Conservation (phyloP, 2,888 invertebrate genomes). For the Macaria notata region DNA sequence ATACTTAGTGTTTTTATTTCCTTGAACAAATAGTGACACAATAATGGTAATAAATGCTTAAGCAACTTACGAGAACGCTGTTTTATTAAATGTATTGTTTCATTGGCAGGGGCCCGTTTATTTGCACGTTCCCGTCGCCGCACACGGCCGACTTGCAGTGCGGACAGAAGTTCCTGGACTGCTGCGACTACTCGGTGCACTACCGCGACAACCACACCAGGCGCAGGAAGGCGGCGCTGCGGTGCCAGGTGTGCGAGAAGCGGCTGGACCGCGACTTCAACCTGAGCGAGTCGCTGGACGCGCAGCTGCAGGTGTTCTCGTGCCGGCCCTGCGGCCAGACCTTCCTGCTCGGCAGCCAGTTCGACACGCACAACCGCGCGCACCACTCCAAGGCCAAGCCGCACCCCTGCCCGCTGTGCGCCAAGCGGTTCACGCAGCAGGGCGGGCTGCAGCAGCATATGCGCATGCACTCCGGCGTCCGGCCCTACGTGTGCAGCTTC, state of each 20-base stretch:
- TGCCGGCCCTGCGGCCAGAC: conserved; percentile 62
- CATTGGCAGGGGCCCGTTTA: conserved; percentile 66
- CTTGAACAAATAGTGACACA: too few relatives aligned
- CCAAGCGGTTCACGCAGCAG: conserved; percentile 72
- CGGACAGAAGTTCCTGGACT: conserved; percentile 71
- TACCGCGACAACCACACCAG: conserved; percentile 76
- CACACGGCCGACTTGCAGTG: conserved; percentile 66
- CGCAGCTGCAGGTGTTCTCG: conserved; percentile 49
- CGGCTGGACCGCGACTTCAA: conserved; percentile 61
- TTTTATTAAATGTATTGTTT: too few relatives aligned
- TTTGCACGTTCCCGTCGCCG: conserved; percentile 66
- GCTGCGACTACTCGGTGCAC: conserved; percentile 75
- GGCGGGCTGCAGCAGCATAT: conserved; percentile 76
- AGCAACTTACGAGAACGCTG: too few relatives aligned
- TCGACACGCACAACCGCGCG: conserved; percentile 66
- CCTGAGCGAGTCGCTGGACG: conserved; percentile 35
- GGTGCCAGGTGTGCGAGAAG: conserved; percentile 77
- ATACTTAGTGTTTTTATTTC: too few relatives aligned
- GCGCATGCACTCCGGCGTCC: conserved; percentile 72
- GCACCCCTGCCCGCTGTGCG: conserved; percentile 67
- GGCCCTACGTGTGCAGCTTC: conserved; percentile 68
- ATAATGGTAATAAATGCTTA: too few relatives aligned
- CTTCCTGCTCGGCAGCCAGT: conserved; percentile 57
- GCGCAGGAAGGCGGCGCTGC: conserved; percentile 67
- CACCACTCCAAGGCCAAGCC: conserved; percentile 71